phyloP scores from a whole-genome alignment of 1,140 invertebrate species.

The Chionoecetes opilio region DNA sequence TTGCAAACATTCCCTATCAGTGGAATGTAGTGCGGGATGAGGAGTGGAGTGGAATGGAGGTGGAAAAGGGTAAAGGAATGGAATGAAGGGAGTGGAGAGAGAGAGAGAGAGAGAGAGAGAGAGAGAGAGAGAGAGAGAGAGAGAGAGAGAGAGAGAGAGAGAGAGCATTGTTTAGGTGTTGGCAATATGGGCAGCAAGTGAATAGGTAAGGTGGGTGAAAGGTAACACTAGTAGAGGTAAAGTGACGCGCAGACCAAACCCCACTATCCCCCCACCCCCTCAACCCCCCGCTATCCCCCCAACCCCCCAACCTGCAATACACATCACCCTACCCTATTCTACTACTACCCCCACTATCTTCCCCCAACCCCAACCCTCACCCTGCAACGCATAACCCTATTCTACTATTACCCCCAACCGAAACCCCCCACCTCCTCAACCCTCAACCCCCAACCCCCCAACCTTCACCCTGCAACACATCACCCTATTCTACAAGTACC shows the following conservation, averaged over 20 bases:
- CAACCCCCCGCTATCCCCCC: not conserved
- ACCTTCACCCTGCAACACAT: not conserved
- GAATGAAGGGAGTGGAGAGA: not conserved
- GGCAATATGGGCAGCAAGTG: not conserved
- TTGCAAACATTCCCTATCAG: not conserved
- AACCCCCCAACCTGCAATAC: no score
- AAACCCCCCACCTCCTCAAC: not conserved
- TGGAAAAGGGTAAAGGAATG: not conserved
- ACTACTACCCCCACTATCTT: not conserved
- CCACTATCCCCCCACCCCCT: not conserved
- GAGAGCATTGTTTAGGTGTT: not conserved
- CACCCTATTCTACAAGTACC: not conserved
- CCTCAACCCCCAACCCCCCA: not conserved
- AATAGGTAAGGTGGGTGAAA: constrained; percentile 18
- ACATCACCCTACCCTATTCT: not conserved
- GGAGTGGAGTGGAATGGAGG: no score
- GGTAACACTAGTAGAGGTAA: not conserved
- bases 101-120: not conserved
- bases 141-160: no score
- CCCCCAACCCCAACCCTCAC: not conserved
- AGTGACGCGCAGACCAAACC: not conserved
- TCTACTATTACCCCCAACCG: no score
- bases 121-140: no score
- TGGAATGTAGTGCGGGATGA: no score
- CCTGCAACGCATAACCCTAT: no score